Percentiles rank a stretch among this genome's conserved stretches.
These are phyloP conservation scores for Plectrocnemia conspersa DNA, from an alignment of 1,140 invertebrate genomes.

Conservation along the genomic window DNA sequence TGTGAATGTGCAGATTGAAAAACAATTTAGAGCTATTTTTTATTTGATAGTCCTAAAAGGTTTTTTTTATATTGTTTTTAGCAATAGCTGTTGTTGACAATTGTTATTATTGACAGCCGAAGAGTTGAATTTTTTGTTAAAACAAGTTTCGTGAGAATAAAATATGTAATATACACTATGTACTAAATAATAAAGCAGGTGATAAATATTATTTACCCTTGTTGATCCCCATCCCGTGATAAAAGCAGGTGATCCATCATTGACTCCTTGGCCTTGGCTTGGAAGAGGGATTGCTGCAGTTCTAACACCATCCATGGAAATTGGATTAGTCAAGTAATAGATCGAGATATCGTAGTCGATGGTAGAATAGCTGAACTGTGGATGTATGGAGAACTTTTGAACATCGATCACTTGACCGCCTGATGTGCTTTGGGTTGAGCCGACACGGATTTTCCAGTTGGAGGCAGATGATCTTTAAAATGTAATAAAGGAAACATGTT, in stretches of 20 bases:
- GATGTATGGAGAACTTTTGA: not conserved
- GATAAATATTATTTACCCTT: constrained; percentile 5
- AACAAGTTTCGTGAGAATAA: too few relatives aligned
- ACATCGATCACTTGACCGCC: constrained; percentile 12
- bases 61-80: too few relatives aligned
- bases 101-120: too few relatives aligned
- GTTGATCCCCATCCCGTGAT: constrained; percentile 26
- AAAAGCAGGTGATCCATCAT: constrained; percentile 8
- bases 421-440: constrained; percentile 6
- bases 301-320: constrained; percentile 3
- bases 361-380: constrained; percentile 1
- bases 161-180: too few relatives aligned
- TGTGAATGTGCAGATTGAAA: too few relatives aligned
- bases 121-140: too few relatives aligned
- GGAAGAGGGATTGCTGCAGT: constrained; percentile 10
- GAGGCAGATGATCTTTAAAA: constrained; percentile 2
- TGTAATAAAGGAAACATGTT: constrained; percentile 3
- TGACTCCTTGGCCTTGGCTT: constrained; percentile 9
- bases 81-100: too few relatives aligned
- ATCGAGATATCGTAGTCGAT: constrained; percentile 17
- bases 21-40: too few relatives aligned
- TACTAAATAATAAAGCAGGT: too few relatives aligned
- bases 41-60: too few relatives aligned
- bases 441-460: constrained; percentile 5
- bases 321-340: constrained; percentile 5